Conservation (phyloP, 1,140 invertebrate species). For the Sogatella furcifera region DNA sequence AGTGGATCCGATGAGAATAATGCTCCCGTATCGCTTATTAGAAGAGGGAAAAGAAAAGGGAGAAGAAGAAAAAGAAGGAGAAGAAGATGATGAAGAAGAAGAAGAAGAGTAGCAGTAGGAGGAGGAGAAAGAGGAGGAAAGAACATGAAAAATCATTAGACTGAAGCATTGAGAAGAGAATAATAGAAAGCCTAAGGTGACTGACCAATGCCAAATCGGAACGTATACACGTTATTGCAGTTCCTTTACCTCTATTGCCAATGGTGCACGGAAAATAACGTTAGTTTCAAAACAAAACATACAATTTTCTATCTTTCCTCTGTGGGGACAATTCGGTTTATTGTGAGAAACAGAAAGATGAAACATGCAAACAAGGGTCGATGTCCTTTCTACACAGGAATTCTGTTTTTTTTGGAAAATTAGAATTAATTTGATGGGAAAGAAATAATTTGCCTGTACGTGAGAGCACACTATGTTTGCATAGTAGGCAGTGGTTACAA, state of each 20-base stretch:
- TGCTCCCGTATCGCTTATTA: background rate
- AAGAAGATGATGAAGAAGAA: background rate
- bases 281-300: background rate
- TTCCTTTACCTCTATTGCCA: background rate
- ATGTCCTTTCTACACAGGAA: too few species aligned
- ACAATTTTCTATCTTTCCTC: background rate
- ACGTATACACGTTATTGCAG: background rate
- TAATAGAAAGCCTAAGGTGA: background rate
- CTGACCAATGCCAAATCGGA: too few species aligned
- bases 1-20: background rate
- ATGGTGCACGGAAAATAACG: background rate
- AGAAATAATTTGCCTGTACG: too few species aligned
- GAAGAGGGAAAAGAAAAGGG: constrained; percentile 10
- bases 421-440: too few species aligned
- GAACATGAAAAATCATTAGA: constrained; percentile 7
- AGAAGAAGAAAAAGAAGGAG: constrained; percentile 7
- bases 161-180: constrained; percentile 1
- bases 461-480: too few species aligned
- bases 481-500: too few species aligned
- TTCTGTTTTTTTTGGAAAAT: too few species aligned
- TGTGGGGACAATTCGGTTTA: background rate
- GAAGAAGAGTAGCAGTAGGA: background rate
- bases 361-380: background rate
- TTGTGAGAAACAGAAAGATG: background rate
- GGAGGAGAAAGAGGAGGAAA: background rate